Base-by-base conservation (phyloP, 2,888 invertebrate species). In the Beris chalybata region DNA sequence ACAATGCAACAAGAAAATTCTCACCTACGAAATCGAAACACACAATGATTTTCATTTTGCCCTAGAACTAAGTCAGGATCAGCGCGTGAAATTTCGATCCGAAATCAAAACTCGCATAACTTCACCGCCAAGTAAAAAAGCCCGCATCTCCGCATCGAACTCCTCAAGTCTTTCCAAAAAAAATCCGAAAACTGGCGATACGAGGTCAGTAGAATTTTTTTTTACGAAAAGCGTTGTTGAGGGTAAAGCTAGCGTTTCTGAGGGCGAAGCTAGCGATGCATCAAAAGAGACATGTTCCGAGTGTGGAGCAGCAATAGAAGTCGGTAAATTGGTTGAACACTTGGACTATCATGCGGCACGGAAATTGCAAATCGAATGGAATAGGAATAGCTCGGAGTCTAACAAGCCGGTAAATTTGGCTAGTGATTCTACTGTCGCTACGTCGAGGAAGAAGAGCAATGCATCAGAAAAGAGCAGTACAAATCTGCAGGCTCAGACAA, bases 281-380 rank as follows among this genome's bases (percentile, higher is more conserved):
- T 48, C 44, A 22, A 67, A 74, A 44, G 82, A 85, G 73, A 79
- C 76, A 52, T 95, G 95, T 79, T 72, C 82, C 0, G 86, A 90
- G 75, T 95, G 95, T 79, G 83, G 85, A 31, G 85, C 86, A 75
- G 81, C 77, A 69, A 82, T 95, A 63, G 77, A 83, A 11, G 71
- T 84, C 4, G 83, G 84, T 69, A 89, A 89, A 68, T 83, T 89
- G 72, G 77, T 83, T 1, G 90, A 92, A 75, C 95, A 95, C 80
- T 79, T 85, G 73, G 95, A 96, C 81, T 94, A 87, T 77, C 96
- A 96, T 78, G 84, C 90, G 73, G 96, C 96, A 5, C 86, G 88
- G 75, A 88, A 88, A 74, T 78, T 96, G 61, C 92, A 79, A 63
- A 72, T 72, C 0, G 73, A 79, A 69, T 69, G 78, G 0, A 79